phyloP scores from a whole-genome alignment of 2,888 invertebrate genomes.

The Cantharis nigra region DNA sequence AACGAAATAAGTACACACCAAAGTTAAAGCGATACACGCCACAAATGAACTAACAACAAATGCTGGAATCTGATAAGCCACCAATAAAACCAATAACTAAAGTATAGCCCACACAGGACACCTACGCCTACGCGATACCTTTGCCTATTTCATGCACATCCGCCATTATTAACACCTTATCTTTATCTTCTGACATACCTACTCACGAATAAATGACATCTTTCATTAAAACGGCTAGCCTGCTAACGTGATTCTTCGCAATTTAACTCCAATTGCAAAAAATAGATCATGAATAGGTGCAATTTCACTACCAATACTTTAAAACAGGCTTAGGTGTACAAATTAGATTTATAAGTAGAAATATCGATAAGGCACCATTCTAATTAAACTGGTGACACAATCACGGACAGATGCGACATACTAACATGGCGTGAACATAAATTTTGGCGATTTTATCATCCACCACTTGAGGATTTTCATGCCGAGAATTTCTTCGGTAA shows the following conservation, averaged over 20 bases:
- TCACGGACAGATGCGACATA: conserved; percentile 48
- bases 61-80: conserved; percentile 31
- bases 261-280: conserved; percentile 9
- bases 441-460: conserved; percentile 43
- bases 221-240: conserved; percentile 14
- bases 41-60: conserved; percentile 31
- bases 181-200: conserved; percentile 32
- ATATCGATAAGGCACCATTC: conserved; percentile 43
- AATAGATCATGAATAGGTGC: conserved; percentile 6
- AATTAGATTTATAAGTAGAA: conserved; percentile 2
- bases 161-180: conserved; percentile 33
- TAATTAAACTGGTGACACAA: conserved; percentile 52
- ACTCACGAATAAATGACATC: conserved; percentile 30
- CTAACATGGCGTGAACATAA: conserved; percentile 44
- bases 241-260: conserved; percentile 27
- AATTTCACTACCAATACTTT: neutral
- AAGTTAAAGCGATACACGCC: conserved; percentile 24
- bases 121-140: conserved; percentile 23
- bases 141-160: conserved; percentile 31
- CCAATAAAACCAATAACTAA: conserved; percentile 35
- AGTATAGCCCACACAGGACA: conserved; percentile 30
- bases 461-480: conserved; percentile 42
- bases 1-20: conserved; percentile 26
- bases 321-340: neutral
- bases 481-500: neutral